Conservation (phyloP, 2,797 vertebrate species). For the Nannoperca australis region DNA sequence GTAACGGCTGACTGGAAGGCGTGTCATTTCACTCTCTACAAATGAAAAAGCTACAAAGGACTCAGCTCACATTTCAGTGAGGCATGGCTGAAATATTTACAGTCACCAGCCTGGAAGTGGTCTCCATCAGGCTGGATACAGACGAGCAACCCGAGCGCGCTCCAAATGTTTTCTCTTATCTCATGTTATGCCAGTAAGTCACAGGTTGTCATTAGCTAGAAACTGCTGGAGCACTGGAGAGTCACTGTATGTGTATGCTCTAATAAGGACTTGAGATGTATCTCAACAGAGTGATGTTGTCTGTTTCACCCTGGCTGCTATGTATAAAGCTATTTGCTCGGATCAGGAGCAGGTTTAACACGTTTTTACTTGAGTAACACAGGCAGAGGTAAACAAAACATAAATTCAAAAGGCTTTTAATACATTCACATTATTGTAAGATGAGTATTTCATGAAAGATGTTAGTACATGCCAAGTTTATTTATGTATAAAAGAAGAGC, state of each 20-base stretch:
- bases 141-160: constrained; percentile 10
- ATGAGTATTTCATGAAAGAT: not conserved
- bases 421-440: not conserved
- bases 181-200: constrained; percentile 70
- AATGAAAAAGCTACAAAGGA: constrained; percentile 58
- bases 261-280: constrained; percentile 31
- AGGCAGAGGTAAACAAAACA: not conserved
- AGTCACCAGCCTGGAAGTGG: constrained; percentile 46
- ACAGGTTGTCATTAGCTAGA: constrained; percentile 44
- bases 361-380: not conserved
- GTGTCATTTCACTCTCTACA: constrained; percentile 50
- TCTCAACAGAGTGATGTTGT: not conserved
- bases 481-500: not conserved
- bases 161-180: constrained; percentile 49
- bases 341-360: not conserved
- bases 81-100: constrained; percentile 71
- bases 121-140: constrained; percentile 27
- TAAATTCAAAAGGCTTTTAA: not conserved
- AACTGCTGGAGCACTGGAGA: not conserved
- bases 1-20: constrained; percentile 62
- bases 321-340: not conserved
- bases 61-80: constrained; percentile 68
- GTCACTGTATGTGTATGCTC: not conserved
- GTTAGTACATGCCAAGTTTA: not conserved
- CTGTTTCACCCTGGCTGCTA: not conserved